These are phyloP conservation scores for Odontesthes bonariensis DNA, from an alignment of 2,113 vertebrate genomes.

Conservation along the genomic window DNA sequence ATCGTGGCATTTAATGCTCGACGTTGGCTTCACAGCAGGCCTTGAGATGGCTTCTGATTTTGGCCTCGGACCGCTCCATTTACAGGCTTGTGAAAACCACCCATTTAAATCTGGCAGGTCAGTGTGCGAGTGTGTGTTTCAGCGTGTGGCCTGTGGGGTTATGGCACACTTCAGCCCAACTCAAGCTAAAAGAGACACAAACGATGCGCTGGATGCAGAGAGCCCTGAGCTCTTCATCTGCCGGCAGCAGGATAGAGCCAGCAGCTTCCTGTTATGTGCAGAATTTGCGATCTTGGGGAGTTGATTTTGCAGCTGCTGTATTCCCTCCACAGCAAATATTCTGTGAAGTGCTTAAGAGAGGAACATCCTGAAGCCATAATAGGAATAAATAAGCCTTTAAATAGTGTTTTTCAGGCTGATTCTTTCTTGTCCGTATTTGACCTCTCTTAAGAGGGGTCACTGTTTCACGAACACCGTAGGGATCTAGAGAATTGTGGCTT, in stretches of 20 bases:
- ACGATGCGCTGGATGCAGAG: constrained; percentile 5
- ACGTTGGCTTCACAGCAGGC: constrained; percentile 30
- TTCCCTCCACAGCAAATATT: constrained; percentile 36
- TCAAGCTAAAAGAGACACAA: constrained; percentile 23
- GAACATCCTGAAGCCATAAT: constrained; percentile 23
- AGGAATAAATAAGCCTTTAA: constrained; percentile 32
- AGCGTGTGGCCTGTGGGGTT: constrained; percentile 51
- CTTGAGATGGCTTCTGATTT: constrained; percentile 32
- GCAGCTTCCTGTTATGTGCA: constrained; percentile 37
- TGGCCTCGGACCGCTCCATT: constrained; percentile 46
- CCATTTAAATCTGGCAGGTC: constrained; percentile 44
- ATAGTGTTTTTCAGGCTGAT: constrained; percentile 13
- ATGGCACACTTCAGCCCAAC: constrained; percentile 36
- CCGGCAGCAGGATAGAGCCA: constrained; percentile 19
- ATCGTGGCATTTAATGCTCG: constrained; percentile 44
- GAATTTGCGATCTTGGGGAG: constrained; percentile 36
- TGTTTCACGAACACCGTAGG: constrained; percentile 20
- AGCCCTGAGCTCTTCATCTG: constrained; percentile 25
- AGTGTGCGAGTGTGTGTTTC: constrained; percentile 25
- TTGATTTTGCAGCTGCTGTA: constrained; percentile 52
- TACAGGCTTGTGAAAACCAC: constrained; percentile 55
- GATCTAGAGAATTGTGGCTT: constrained; percentile 9
- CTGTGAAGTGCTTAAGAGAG: constrained; percentile 39
- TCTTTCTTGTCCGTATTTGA: neutral
- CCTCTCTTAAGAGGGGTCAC: constrained; percentile 13